Percentiles rank a stretch among this genome's conserved stretches.
phyloP scores from a whole-genome alignment of 2,113 vertebrate species.

The Phylloscopus trochiloides region DNA sequence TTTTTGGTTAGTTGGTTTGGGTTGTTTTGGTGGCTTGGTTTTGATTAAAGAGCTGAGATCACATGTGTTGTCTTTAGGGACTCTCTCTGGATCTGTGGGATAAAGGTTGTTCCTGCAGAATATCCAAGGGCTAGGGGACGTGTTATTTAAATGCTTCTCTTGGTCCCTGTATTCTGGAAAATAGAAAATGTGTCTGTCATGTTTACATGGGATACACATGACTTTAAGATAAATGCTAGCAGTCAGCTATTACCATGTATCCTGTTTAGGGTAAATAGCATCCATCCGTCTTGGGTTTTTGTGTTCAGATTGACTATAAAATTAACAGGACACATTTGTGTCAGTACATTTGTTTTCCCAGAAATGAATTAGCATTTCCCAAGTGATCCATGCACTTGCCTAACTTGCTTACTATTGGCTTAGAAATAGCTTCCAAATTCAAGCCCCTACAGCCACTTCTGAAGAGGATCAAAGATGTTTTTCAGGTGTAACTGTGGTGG shows the following conservation, averaged over 20 bases:
- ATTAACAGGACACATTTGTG: background rate
- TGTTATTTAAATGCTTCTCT: background rate
- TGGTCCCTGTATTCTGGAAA: background rate
- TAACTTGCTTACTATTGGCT: background rate
- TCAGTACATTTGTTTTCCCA: background rate
- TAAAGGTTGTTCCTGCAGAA: background rate
- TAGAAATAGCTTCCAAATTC: background rate
- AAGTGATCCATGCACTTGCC: background rate
- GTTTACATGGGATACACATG: background rate
- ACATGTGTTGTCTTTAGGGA: background rate
- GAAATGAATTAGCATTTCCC: background rate
- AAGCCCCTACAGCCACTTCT: background rate
- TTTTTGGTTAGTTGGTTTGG: background rate
- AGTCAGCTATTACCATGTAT: background rate
- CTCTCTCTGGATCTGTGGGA: background rate
- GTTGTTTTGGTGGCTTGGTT: background rate
- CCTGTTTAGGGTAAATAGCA: background rate
- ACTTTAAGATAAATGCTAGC: background rate
- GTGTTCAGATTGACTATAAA: background rate
- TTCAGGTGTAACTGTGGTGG: background rate
- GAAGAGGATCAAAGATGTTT: background rate
- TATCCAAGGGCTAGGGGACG: fast-evolving
- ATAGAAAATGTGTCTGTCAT: background rate
- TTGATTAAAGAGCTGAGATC: background rate
- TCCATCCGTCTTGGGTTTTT: background rate